Evolutionary conservation across 1,140 invertebrate species (phyloP), one percentile per base, ranked within the genome.

Genomic region (Drosophila eugracilis): DNA sequence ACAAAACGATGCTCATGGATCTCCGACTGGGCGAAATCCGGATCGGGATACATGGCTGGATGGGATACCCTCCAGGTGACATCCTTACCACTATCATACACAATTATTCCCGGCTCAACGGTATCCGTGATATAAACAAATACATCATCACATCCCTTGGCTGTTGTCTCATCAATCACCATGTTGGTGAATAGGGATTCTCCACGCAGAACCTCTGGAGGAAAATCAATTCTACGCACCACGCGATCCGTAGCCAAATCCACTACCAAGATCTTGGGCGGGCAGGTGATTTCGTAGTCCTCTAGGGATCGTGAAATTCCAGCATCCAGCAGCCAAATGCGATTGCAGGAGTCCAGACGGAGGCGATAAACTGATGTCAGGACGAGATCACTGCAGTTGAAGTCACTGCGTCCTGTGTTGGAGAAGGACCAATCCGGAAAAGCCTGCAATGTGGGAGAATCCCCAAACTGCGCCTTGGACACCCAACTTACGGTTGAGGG

Each of bases 351-450:
- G 79, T 97, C 96, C 3, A 94, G 89, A 3, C 94, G 93, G 1
- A 95, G 92, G 5, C 96, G 92, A 90, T 97, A 97, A 3, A 97
- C 96, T 0, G 96, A 96, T 19, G 96, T 94, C 4, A 97, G 72
- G 0, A 95, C 94, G 0, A 93, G 92, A 75, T 95, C 95, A 4
- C 94, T 94, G 84, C 95, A 96, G 80, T 96, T 96, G 74, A 94
- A 93, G 62, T 94, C 93, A 1, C 94, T 94, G 36, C 93, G 94
- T 0, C 94, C 95, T 1, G 95, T 94, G 1, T 91, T 92, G 67
- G 96, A 96, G 93, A 94, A 96, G 1, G 95, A 94, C 96, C 96
- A 97, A 54, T 95, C 94, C 0, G 96, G 96, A 91, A 95, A 97
- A 0, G 96, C 94, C 92, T 96, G 91, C 2, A 96, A 88, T 49